phyloP scores from a whole-genome alignment of 1,140 invertebrate genomes.

The Saccostrea echinata region DNA sequence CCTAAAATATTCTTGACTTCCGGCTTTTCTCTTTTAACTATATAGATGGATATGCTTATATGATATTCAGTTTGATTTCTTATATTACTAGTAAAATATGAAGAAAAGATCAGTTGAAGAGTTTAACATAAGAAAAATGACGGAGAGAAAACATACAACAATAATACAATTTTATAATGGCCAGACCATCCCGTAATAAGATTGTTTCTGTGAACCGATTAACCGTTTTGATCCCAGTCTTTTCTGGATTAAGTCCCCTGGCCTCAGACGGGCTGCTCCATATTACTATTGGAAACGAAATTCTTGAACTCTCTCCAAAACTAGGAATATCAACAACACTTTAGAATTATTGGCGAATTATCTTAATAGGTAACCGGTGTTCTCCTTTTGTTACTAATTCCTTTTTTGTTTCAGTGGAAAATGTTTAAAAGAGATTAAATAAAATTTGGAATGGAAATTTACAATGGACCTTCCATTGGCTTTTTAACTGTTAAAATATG shows the following conservation, averaged over 20 bases:
- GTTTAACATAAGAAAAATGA: not conserved
- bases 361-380: not conserved
- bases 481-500: not conserved
- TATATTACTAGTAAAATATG: not conserved
- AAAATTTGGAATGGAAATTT: not conserved
- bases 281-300: slow-evolving; percentile 1
- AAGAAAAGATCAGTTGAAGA: not conserved
- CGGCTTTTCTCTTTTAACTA: too few species aligned
- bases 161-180: not conserved
- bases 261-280: not conserved
- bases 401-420: not conserved
- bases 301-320: not conserved
- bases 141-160: not conserved
- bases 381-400: not conserved
- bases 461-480: not conserved
- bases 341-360: not conserved
- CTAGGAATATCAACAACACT: not conserved
- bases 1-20: too few species aligned
- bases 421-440: not conserved
- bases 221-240: not conserved
- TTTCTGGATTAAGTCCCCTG: slow-evolving; percentile 13
- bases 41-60: not conserved
- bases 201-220: not conserved
- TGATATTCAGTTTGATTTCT: not conserved
- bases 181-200: not conserved